Conservation (phyloP, 2,888 invertebrate genomes). For the Hydropsyche betteni region DNA sequence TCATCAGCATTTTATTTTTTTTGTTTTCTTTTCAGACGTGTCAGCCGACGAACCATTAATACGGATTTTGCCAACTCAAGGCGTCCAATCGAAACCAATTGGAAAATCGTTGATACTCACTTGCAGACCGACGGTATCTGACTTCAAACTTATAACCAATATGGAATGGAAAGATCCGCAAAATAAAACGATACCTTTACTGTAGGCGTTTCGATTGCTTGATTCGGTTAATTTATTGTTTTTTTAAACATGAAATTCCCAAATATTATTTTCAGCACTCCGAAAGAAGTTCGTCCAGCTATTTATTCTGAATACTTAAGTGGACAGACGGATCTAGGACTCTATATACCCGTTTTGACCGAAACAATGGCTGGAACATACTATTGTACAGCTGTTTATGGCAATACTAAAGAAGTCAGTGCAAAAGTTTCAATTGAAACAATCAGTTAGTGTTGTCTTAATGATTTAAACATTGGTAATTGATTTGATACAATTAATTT, state of each 20-base stretch:
- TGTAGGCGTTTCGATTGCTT: conserved; percentile 63
- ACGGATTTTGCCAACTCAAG: conserved; percentile 76
- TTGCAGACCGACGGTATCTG: conserved; percentile 77
- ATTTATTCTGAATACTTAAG: conserved; percentile 75
- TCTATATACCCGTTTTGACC: conserved; percentile 78
- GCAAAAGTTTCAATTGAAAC: conserved; percentile 77
- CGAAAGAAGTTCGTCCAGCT: conserved; percentile 59
- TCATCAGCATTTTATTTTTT: conserved; percentile 2
- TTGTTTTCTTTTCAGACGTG: conserved; percentile 15
- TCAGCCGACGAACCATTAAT: conserved; percentile 60
- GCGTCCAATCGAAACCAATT: conserved; percentile 76
- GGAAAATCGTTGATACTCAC: conserved; percentile 81
- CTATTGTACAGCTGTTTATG: conserved; percentile 84
- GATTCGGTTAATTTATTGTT: too few species aligned
- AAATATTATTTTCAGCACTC: conserved; percentile 15
- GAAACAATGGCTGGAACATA: conserved; percentile 83
- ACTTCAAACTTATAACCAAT: conserved; percentile 73
- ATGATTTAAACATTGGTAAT: not conserved
- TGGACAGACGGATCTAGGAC: conserved; percentile 66
- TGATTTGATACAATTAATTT: not conserved
- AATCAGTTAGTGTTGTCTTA: conserved; percentile 66
- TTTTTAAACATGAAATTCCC: not conserved
- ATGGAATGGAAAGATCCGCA: conserved; percentile 83
- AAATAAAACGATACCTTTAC: conserved; percentile 72
- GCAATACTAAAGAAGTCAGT: conserved; percentile 71